Conservation (phyloP, 1,140 invertebrate species). For the Colletes gigas region DNA sequence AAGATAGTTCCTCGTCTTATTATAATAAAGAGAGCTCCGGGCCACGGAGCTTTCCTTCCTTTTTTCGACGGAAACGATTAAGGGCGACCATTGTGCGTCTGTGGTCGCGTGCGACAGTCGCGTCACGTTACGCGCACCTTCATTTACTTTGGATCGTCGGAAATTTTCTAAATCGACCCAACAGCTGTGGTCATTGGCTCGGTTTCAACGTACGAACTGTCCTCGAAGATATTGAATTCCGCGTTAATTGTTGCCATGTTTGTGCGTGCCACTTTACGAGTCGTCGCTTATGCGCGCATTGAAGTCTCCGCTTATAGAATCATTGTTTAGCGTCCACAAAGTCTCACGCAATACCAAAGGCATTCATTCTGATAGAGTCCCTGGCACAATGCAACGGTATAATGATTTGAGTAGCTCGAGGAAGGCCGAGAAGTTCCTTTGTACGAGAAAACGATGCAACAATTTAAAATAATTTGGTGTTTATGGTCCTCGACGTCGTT, state of each 20-base stretch:
- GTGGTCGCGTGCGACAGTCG: constrained; percentile 75
- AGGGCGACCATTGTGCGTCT: constrained; percentile 53
- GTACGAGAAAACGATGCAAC: not conserved
- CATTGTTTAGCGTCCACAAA: not conserved
- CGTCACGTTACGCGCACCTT: constrained; percentile 63
- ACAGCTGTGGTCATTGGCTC: constrained; percentile 60
- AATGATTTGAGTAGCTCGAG: not conserved
- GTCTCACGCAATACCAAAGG: not conserved
- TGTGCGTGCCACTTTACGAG: not conserved
- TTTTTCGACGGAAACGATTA: constrained; percentile 70
- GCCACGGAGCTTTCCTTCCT: constrained; percentile 32
- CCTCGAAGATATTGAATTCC: constrained; percentile 5
- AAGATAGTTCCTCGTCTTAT: constrained; percentile 28
- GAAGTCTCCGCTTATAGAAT: not conserved
- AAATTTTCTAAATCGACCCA: constrained; percentile 75
- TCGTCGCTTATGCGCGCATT: not conserved
- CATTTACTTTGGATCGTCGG: constrained; percentile 42
- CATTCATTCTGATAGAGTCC: not conserved
- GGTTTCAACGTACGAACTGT: not conserved
- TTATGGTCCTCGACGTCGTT: not conserved
- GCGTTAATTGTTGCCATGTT: constrained; percentile 4
- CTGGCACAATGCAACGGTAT: not conserved
- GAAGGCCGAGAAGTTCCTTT: not conserved
- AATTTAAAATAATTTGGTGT: constrained; percentile 6
- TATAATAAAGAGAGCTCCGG: constrained; percentile 47